phyloP scores from a whole-genome alignment of 2,797 vertebrate species.

The Botia almorhae region DNA sequence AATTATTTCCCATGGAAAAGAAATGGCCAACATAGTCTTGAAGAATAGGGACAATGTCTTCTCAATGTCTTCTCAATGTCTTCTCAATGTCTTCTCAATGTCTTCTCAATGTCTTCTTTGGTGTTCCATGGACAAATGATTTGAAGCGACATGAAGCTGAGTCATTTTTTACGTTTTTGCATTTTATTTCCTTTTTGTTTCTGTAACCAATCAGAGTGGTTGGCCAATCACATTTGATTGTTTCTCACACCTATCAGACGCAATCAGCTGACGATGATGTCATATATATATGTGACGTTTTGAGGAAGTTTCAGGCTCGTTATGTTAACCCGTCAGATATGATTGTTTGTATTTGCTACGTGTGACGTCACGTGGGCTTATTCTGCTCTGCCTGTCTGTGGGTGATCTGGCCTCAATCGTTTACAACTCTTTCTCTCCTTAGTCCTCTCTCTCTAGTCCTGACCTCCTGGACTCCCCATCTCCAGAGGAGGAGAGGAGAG shows the following conservation, averaged over 20 bases:
- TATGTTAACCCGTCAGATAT: background rate
- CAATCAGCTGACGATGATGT: conserved; percentile 10
- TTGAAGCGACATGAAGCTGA: background rate
- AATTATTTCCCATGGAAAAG: too few relatives aligned
- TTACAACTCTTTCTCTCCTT: conserved; percentile 48
- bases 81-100: too few relatives aligned
- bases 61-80: too few relatives aligned
- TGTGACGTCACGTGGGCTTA: conserved; percentile 28
- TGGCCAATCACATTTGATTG: background rate
- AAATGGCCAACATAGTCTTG: too few relatives aligned
- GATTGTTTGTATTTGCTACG: conserved; percentile 33
- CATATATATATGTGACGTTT: too few relatives aligned
- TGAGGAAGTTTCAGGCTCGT: background rate
- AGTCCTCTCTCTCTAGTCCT: conserved; percentile 86
- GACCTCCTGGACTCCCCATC: conserved; percentile 85
- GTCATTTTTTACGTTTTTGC: too few relatives aligned
- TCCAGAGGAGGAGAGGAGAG: conserved; percentile 84
- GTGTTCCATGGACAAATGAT: too few relatives aligned
- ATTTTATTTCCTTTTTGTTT: background rate
- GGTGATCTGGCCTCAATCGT: conserved; percentile 14
- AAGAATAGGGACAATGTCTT: too few relatives aligned
- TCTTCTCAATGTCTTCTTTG: too few relatives aligned
- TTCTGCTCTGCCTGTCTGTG: conserved; percentile 40
- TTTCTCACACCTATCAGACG: conserved; percentile 26
- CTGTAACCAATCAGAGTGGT: background rate